These are phyloP conservation scores for Lepisosteus osseus DNA, from an alignment of 2,113 vertebrate genomes.

Conservation along the genomic window DNA sequence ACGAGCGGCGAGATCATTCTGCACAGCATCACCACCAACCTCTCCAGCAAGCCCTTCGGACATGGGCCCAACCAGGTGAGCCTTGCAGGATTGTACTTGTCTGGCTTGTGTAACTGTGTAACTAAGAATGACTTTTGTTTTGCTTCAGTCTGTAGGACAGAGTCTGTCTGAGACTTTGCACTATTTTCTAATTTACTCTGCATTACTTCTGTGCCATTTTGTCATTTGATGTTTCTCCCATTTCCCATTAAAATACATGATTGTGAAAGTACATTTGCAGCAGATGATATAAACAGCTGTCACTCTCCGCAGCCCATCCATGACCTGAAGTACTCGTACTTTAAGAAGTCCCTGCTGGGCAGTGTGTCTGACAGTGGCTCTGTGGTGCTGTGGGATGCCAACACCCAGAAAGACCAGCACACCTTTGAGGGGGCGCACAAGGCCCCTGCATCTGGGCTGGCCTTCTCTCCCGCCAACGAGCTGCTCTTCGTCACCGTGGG, in stretches of 20 bases:
- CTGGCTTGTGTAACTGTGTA: no score
- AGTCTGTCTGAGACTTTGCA: no score
- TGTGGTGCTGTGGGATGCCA: conserved; percentile 90
- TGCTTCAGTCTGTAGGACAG: no score
- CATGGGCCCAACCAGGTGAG: conserved; percentile 81
- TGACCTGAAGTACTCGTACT: conserved; percentile 80
- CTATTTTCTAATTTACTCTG: no score
- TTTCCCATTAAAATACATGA: background rate
- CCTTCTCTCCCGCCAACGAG: conserved; percentile 92
- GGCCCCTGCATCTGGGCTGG: conserved; percentile 85
- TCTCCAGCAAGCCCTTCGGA: conserved; percentile 88
- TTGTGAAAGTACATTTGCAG: no score
- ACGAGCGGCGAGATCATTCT: conserved; percentile 90
- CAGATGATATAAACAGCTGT: no score
- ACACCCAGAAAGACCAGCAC: conserved; percentile 83
- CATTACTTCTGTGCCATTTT: no score
- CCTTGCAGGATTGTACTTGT: background rate
- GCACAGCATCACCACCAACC: conserved; percentile 88
- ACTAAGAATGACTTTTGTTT: no score
- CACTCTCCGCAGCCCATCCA: conserved; percentile 76
- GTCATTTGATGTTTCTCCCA: background rate
- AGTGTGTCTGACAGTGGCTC: conserved; percentile 85
- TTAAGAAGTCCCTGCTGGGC: conserved; percentile 88
- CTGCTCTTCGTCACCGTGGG: conserved; percentile 88
- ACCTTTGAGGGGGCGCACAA: conserved; percentile 84